phyloP scores from a whole-genome alignment of 2,797 vertebrate genomes.

The Denticeps clupeoides region DNA sequence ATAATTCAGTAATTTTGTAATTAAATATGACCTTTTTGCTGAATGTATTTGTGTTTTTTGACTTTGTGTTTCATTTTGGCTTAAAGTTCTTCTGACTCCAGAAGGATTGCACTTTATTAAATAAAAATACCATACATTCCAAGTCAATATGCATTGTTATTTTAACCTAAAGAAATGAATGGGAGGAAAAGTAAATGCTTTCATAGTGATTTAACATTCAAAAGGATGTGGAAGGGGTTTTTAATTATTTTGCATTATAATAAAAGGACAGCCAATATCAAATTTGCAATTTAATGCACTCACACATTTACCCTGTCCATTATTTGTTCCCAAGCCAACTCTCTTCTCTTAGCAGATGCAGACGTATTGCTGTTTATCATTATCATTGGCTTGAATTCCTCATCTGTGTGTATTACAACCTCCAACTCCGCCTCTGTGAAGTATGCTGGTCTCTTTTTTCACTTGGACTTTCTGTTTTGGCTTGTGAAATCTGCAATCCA shows the following conservation, averaged over 20 bases:
- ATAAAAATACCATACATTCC: conserved; percentile 11
- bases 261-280: conserved; percentile 8
- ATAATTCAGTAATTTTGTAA: not conserved
- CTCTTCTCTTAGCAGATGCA: conserved; percentile 11
- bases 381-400: conserved; percentile 5
- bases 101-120: too few species aligned
- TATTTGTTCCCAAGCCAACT: conserved; percentile 9
- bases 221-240: conserved; percentile 1
- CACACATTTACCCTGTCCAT: conserved; percentile 4
- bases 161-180: conserved; percentile 6
- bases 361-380: conserved; percentile 1
- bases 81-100: too few species aligned
- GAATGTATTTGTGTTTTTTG: too few species aligned
- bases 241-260: too few species aligned
- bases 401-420: too few species aligned
- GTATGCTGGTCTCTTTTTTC: too few species aligned
- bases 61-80: conserved; percentile 12
- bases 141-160: not conserved
- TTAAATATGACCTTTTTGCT: conserved; percentile 15
- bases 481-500: too few species aligned
- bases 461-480: too few species aligned
- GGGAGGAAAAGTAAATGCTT: too few species aligned
- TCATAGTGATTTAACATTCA: too few species aligned
- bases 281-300: conserved; percentile 9
- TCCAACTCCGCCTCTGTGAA: too few species aligned